Conservation (phyloP, 2,888 invertebrate species). For the Sthenelais limicola region DNA sequence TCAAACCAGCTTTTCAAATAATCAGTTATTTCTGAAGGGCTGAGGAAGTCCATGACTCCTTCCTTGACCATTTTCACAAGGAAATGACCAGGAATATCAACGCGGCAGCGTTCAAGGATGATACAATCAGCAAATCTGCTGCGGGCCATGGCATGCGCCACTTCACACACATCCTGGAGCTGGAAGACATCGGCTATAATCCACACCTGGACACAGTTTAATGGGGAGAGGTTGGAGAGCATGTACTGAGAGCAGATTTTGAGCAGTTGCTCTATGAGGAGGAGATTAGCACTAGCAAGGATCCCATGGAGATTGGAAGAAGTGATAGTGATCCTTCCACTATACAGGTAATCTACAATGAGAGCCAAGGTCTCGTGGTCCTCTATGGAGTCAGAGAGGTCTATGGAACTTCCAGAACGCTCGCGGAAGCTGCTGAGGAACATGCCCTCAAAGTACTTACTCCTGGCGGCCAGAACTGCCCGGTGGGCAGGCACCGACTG, state of each 20-base stretch:
- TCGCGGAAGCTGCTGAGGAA: background rate
- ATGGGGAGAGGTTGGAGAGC: background rate
- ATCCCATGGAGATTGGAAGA: background rate
- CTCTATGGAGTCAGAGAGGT: background rate
- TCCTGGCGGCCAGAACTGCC: conserved; percentile 1
- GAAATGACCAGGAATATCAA: background rate
- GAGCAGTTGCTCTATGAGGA: background rate
- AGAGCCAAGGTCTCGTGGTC: background rate
- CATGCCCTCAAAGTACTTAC: conserved; percentile 2
- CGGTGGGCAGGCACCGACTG: conserved; percentile 1
- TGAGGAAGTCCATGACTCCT: conserved; percentile 1
- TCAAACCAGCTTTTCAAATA: background rate
- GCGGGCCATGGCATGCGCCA: background rate
- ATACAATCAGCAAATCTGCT: background rate
- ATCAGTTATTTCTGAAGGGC: background rate
- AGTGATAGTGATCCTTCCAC: background rate
- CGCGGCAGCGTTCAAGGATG: too few species aligned
- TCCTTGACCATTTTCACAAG: background rate
- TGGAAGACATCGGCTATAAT: background rate
- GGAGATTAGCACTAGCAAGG: background rate
- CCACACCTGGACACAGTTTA: background rate
- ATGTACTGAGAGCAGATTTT: background rate
- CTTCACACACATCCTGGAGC: conserved; percentile 1
- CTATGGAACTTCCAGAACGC: background rate
- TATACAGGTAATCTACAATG: background rate